Percentiles rank a stretch among this genome's conserved stretches.
Conservation (phyloP, 2,888 invertebrate species). For the Koerneria pararmatus region DNA sequence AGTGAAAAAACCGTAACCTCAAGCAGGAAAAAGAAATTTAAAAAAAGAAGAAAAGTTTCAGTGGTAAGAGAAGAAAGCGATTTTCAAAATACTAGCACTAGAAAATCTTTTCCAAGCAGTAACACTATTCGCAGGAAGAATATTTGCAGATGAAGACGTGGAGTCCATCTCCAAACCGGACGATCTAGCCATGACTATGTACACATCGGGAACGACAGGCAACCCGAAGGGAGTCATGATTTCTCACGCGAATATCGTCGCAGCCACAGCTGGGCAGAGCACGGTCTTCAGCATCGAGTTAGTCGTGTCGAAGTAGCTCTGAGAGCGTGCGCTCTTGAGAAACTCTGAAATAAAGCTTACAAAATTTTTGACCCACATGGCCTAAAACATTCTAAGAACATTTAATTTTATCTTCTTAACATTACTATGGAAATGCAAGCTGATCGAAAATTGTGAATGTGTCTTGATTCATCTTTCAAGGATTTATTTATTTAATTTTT, state of each 20-base stretch:
- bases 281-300: slow-evolving; percentile 59
- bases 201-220: slow-evolving; percentile 95
- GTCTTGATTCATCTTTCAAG: too few species aligned
- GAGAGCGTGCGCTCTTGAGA: neutral
- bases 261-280: slow-evolving; percentile 62
- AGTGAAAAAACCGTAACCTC: too few species aligned
- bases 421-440: too few species aligned
- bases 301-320: slow-evolving; percentile 48
- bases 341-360: neutral
- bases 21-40: too few species aligned
- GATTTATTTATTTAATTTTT: too few species aligned
- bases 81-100: too few species aligned
- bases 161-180: slow-evolving; percentile 67
- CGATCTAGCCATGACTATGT: slow-evolving; percentile 95
- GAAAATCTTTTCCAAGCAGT: too few species aligned
- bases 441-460: too few species aligned
- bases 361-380: neutral
- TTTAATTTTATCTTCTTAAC: too few species aligned
- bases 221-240: slow-evolving; percentile 61
- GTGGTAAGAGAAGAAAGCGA: too few species aligned
- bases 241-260: slow-evolving; percentile 63
- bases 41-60: too few species aligned
- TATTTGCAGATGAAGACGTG: slow-evolving; percentile 29
- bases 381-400: neutral
- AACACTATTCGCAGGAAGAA: too few species aligned